Percentiles rank a stretch among this genome's conserved stretches.
Conservation (phyloP, 1,140 invertebrate species). For the Drosophila tani region DNA sequence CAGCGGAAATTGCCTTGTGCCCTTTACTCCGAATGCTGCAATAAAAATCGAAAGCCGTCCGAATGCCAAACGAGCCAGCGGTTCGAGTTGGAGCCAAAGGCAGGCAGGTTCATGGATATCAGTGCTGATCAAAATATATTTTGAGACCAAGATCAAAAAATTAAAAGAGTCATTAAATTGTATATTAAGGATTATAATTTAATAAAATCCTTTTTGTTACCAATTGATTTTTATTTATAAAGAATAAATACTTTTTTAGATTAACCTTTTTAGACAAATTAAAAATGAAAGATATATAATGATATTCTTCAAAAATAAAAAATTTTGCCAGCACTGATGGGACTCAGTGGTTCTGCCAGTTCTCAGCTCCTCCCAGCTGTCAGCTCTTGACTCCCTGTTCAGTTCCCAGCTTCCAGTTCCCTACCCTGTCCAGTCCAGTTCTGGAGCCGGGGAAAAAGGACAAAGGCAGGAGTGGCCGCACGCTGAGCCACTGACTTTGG, state of each 20-base stretch:
- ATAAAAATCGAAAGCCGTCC: conserved; percentile 81
- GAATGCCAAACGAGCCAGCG: conserved; percentile 70
- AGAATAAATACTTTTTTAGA: no score
- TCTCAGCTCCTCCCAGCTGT: conserved; percentile 22
- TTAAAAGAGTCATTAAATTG: background rate
- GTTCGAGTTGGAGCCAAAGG: conserved; percentile 8
- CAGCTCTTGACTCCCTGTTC: conserved; percentile 20
- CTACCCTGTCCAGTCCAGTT: conserved; percentile 34
- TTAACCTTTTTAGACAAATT: no score
- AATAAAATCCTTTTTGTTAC: no score
- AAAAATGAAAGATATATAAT: no score
- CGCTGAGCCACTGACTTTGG: conserved; percentile 62
- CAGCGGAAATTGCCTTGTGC: conserved; percentile 80
- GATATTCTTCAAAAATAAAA: no score
- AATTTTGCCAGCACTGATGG: background rate
- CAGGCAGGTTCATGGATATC: background rate
- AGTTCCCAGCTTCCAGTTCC: conserved; percentile 10
- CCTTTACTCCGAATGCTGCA: conserved; percentile 79
- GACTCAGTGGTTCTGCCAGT: conserved; percentile 7
- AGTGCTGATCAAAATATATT: background rate
- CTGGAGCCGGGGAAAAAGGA: conserved; percentile 26
- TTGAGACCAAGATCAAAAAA: background rate
- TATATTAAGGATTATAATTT: no score
- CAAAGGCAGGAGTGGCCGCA: conserved; percentile 42
- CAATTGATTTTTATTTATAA: no score